Evolutionary conservation across 2,797 vertebrate genomes (phyloP).

Genomic region (Eremophila alpestris): DNA sequence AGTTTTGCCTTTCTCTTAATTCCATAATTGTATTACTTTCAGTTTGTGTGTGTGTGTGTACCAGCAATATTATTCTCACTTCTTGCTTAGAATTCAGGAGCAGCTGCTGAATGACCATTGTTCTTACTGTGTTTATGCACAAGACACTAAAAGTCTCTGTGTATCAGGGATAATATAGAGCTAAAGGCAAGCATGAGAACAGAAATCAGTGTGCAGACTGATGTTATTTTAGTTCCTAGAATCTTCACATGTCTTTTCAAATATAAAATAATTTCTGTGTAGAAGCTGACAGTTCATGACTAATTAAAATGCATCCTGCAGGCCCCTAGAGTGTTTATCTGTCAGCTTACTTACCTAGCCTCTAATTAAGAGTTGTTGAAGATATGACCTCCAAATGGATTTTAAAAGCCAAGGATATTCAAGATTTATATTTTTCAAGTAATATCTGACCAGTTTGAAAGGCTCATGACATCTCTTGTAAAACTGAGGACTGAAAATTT

Average conservation of each 20-base stretch:
- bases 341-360: neutral
- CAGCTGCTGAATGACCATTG: neutral
- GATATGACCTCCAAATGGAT: neutral
- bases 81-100: neutral
- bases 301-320: slow-evolving; percentile 46
- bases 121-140: neutral
- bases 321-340: neutral
- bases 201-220: neutral
- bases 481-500: neutral
- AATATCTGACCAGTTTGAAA: neutral
- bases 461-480: neutral
- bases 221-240: slow-evolving; percentile 24
- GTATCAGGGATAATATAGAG: neutral
- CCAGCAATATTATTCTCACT: neutral
- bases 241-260: neutral
- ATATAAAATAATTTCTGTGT: neutral
- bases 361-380: neutral
- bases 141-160: neutral
- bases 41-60: neutral
- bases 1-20: neutral
- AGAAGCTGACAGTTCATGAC: neutral
- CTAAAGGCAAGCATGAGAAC: neutral
- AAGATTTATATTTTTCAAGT: neutral
- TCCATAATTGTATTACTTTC: neutral
- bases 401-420: neutral